phyloP scores from a whole-genome alignment of 1,140 invertebrate genomes.

The Physella acuta region DNA sequence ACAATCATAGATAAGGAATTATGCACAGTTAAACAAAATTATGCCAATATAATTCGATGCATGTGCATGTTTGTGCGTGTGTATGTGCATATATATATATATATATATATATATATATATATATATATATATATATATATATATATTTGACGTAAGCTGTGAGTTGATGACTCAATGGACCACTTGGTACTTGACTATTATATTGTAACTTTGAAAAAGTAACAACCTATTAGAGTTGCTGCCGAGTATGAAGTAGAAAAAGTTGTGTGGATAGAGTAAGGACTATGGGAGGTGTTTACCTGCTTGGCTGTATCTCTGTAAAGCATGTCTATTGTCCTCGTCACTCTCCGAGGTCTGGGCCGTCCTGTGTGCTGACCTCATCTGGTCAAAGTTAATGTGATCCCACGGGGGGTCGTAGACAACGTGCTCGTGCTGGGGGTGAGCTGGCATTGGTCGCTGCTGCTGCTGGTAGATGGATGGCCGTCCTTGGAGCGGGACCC shows the following conservation, averaged over 20 bases:
- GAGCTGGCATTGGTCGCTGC: background rate
- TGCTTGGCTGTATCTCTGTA: constrained; percentile 32
- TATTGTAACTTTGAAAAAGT: no score
- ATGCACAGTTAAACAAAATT: no score
- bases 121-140: constrained; percentile 18
- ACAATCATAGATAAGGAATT: no score
- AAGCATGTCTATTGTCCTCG: constrained; percentile 31
- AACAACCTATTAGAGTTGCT: no score
- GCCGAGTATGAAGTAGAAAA: no score
- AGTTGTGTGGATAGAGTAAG: no score
- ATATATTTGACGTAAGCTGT: background rate
- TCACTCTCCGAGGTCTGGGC: constrained; percentile 30
- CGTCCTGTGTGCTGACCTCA: constrained; percentile 8
- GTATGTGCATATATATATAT: constrained; percentile 8
- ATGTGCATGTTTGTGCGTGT: no score
- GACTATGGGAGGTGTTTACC: no score
- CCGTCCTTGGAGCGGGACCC: constrained; percentile 19
- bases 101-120: constrained; percentile 18
- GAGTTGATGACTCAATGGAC: background rate
- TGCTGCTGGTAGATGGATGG: constrained; percentile 18
- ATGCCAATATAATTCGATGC: no score
- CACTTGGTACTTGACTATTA: no score
- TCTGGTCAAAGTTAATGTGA: constrained; percentile 27
- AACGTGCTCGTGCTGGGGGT: constrained; percentile 19
- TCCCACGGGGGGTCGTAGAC: constrained; percentile 35